phyloP scores from a whole-genome alignment of 2,888 invertebrate species.

The Pristionchus entomophagus region DNA sequence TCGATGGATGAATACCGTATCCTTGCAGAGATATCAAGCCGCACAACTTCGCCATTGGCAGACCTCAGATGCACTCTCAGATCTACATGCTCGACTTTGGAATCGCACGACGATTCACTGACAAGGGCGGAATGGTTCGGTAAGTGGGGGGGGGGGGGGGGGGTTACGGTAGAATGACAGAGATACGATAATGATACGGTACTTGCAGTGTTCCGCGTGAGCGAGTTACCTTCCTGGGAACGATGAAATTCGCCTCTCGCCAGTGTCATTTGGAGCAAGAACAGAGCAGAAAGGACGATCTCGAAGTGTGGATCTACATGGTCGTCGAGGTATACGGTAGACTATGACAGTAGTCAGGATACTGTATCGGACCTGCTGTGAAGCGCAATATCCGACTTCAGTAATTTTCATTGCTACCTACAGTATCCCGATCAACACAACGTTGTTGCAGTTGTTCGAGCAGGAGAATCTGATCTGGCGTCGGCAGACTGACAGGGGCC shows the following conservation, averaged over 20 bases:
- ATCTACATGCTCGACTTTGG: slow-evolving; percentile 48
- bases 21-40: slow-evolving; percentile 45
- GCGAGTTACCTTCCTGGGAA: slow-evolving; percentile 37
- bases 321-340: slow-evolving; percentile 38
- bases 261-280: slow-evolving; percentile 32
- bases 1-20: not conserved
- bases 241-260: slow-evolving; percentile 40
- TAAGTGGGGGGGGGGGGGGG: not conserved
- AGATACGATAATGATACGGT: not conserved
- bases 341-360: no score
- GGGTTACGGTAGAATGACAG: not conserved
- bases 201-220: slow-evolving; percentile 42
- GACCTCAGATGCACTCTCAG: not conserved
- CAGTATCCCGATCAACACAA: no score
- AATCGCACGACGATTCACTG: slow-evolving; percentile 20
- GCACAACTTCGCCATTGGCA: slow-evolving; percentile 47
- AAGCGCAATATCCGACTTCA: no score
- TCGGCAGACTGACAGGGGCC: not conserved
- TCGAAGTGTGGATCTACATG: slow-evolving; percentile 46
- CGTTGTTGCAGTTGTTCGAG: slow-evolving; percentile 12
- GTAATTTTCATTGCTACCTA: no score
- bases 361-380: no score
- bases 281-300: slow-evolving; percentile 40
- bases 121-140: slow-evolving; percentile 29
- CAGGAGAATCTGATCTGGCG: slow-evolving; percentile 43